Evolutionary conservation across 2,113 vertebrate genomes (phyloP).

Genomic region (Acrocephalus arundinaceus): DNA sequence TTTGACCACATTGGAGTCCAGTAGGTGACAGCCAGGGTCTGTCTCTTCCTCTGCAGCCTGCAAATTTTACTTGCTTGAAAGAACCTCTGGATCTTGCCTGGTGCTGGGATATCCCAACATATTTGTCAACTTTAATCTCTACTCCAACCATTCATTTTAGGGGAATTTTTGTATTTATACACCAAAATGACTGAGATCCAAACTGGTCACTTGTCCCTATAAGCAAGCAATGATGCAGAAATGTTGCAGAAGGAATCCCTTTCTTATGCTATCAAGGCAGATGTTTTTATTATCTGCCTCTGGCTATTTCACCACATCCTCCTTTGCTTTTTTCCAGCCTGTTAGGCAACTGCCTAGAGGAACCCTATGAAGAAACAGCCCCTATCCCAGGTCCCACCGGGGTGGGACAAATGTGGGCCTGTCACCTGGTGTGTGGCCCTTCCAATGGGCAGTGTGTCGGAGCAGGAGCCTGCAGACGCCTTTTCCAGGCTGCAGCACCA

Average conservation of each 20-base stretch:
- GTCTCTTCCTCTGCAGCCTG: background rate
- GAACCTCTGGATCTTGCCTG: background rate
- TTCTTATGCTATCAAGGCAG: background rate
- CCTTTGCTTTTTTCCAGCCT: background rate
- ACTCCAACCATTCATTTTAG: background rate
- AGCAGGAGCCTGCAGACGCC: accelerated
- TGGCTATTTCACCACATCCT: background rate
- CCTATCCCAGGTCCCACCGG: background rate
- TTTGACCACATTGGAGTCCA: background rate
- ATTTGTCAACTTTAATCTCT: background rate
- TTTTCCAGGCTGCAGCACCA: background rate
- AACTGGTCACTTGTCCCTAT: background rate
- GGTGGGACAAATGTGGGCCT: background rate
- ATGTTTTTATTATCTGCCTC: background rate
- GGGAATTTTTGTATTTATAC: background rate
- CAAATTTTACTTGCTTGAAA: background rate
- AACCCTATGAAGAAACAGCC: background rate
- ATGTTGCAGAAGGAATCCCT: background rate
- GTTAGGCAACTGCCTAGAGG: background rate
- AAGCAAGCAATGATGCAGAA: background rate
- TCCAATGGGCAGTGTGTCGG: accelerated
- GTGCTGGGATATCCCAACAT: background rate
- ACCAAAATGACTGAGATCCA: background rate
- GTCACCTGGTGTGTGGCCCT: accelerated
- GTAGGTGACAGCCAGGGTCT: background rate